Evolutionary conservation across 2,888 invertebrate species (phyloP), one percentile per base, ranked within the genome.

Genomic region (Bombylius major): DNA sequence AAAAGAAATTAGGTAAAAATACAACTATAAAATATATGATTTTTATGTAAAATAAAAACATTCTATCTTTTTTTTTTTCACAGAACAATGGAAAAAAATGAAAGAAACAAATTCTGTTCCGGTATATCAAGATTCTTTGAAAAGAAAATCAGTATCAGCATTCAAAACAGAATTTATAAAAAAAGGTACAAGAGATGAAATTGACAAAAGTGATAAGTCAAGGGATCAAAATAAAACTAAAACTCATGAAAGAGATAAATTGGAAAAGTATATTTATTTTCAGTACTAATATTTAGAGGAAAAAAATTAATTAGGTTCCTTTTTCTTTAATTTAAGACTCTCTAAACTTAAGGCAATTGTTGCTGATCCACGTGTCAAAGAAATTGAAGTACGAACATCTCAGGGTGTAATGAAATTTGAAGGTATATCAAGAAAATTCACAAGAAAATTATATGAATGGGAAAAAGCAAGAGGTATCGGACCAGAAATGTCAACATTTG

Each of bases 361-460:
- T 47, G 70, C 76, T 11, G 76, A 78, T 49, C 74, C 75, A 58
- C 73, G 76, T 53, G 78, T 79, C 61, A 82, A 84, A 66, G 89
- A 90, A 69, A 84, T 91, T 7, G 76, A 89, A 51, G 87, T 91
- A 1, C 86, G 86, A 67, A 90, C 90, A 0, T 85, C 89, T 0
- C 86, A 85, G 0, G 89, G 91, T 1, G 84, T 89, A 42, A 87
- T 89, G 69, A 82, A 89, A 67, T 90, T 92, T 67, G 85, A 89
- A 77, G 89, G 82, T 11, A 90, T 93, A 62, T 91, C 91, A 0
- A 81, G 89, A 49, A 91, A 91, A 63, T 94, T 94, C 71, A 91
- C 92, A 0, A 83, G 87, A 34, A 91, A 90, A 66, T 78, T 94
- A 0, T 91, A 91, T 70, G 92, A 93, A 70, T 94, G 93, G 93